These are phyloP conservation scores for Strix uralensis DNA, from an alignment of 2,113 vertebrate genomes.

Conservation along the genomic window DNA sequence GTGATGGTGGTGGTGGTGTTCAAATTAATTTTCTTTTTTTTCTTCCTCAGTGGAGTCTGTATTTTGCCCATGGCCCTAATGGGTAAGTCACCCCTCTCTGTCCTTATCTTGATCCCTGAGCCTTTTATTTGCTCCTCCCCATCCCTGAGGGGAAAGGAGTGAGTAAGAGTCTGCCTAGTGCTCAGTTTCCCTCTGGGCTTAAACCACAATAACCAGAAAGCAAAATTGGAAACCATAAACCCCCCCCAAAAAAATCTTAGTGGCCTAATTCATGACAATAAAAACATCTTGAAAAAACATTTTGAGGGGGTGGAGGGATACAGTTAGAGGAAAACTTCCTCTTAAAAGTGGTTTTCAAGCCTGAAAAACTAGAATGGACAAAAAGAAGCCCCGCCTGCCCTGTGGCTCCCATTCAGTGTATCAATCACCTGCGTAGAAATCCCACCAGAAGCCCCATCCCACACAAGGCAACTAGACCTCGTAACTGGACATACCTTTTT, in stretches of 20 bases:
- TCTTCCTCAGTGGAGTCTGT: no score
- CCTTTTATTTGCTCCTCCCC: no score
- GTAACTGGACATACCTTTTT: accelerated
- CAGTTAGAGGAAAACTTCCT: background rate
- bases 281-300: background rate
- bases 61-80: no score
- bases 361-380: background rate
- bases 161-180: no score
- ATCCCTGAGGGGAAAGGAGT: no score
- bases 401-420: background rate
- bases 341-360: background rate
- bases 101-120: no score
- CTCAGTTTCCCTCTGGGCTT: no score
- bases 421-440: background rate
- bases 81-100: no score
- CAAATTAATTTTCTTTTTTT: no score
- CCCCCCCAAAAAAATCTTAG: background rate
- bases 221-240: background rate
- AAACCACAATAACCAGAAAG: background rate
- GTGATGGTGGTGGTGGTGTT: no score
- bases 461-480: background rate
- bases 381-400: background rate
- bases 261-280: background rate
- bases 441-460: background rate
- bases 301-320: background rate